Base-by-base conservation (phyloP, 2,888 invertebrate species). In the Alloscopus bannaensis region DNA sequence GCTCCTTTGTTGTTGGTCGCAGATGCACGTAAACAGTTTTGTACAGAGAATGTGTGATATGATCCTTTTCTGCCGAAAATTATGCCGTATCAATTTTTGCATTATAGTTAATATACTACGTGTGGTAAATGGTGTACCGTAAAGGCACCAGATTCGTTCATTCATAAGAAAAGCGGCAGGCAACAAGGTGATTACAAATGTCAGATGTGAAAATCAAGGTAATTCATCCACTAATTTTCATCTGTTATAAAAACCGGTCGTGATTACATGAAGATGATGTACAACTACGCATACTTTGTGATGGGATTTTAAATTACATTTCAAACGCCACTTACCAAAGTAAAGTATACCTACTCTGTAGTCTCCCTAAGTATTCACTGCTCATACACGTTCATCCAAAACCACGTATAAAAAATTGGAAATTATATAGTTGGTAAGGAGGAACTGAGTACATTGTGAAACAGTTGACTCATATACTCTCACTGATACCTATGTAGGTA, bases 211-310 rank as follows among this genome's bases (percentile, higher is more conserved):
- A 70, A 60, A 70, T 60, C 57, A 59, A 57, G 16, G 28, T 31
- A 70, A 60, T 70, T 70, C 28, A 24, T 42, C 47, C 18, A 6
- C 11, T 18, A 36, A 13, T 47, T 47, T 47, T 11, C 47, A 52
- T 52, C 29, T 45, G 18, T 22, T 22, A 57, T 26, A 59, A 29
- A 71, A 71, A 71, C 71, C 71, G 71, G 71, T 71, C 60, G 22
- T 50, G 45, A 47, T 59, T 42, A 42, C 47, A 3, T 70, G 64
- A 64, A 47, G 64, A 64, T 64, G 64, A 47, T 64, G 64, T 47
- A 42, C 28, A n/a, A n/a, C 18, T 28, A 8, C 31, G 18, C 29
- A 29, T n/a, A 22, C 4, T 28, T 42, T 62, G 40, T 59, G 62
- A 62, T 62, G 62, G 42, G 62, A 40, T 62, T 62, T 62, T 62